Evolutionary conservation across 2,888 invertebrate genomes (phyloP).

Genomic region (Salticus scenicus): DNA sequence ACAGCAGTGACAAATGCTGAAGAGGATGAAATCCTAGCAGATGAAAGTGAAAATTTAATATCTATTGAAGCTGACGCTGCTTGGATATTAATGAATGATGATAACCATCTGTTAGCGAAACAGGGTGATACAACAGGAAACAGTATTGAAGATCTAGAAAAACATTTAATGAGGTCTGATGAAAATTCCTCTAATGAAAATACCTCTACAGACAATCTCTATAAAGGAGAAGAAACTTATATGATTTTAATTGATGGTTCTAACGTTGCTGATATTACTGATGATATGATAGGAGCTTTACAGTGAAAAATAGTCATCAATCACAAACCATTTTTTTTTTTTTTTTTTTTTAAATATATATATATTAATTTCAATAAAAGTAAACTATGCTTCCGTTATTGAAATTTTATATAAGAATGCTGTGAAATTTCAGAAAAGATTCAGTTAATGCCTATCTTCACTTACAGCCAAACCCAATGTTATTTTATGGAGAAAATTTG

Average conservation of each 20-base stretch:
- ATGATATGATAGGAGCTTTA: constrained; percentile 17
- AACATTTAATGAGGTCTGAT: constrained; percentile 42
- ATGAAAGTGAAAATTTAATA: constrained; percentile 27
- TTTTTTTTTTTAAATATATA: no score
- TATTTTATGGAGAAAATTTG: no score
- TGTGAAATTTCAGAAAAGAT: no score
- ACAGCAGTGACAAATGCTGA: neutral
- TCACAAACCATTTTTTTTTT: no score
- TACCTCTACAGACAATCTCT: no score
- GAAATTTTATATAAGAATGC: no score
- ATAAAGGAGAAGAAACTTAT: constrained; percentile 54
- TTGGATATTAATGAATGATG: constrained; percentile 52
- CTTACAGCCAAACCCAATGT: no score
- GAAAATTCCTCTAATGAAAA: neutral
- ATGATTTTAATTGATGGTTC: constrained; percentile 61
- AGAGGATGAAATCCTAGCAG: constrained; percentile 21
- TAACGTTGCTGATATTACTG: constrained; percentile 42
- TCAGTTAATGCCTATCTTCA: no score
- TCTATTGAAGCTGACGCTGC: constrained; percentile 19
- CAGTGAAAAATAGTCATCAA: neutral
- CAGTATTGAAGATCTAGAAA: constrained; percentile 20
- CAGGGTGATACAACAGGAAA: constrained; percentile 16
- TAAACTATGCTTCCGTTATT: no score
- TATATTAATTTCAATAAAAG: no score
- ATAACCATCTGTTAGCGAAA: constrained; percentile 43